Conservation (phyloP, 1,140 invertebrate species). For the Tenebrio molitor region DNA sequence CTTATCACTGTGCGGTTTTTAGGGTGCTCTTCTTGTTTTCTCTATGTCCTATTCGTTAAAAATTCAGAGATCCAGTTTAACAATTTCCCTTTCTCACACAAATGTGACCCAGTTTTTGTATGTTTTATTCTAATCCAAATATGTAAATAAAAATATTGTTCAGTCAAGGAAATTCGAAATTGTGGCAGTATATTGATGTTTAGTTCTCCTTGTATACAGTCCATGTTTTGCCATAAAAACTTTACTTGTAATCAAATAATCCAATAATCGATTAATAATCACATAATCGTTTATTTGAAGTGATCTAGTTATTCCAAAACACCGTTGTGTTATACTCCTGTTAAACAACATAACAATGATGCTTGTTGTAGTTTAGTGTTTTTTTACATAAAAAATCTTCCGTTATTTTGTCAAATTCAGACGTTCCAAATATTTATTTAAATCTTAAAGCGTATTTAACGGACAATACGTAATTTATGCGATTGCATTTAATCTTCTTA, state of each 20-base stretch:
- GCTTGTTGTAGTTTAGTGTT: neutral
- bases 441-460: slow-evolving; percentile 10
- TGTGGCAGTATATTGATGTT: no score
- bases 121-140: no score
- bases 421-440: slow-evolving; percentile 29
- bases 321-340: slow-evolving; percentile 7
- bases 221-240: neutral
- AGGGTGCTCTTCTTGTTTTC: no score
- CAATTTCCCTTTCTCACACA: no score
- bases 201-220: no score
- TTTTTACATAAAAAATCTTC: slow-evolving; percentile 8
- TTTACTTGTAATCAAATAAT: neutral
- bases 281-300: neutral
- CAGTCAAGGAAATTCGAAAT: no score
- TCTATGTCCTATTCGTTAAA: no score
- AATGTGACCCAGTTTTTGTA: no score
- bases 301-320: neutral
- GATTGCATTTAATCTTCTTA: slow-evolving; percentile 24
- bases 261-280: neutral
- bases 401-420: slow-evolving; percentile 31
- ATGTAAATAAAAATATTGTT: no score
- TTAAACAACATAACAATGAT: no score
- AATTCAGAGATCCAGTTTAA: no score
- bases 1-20: no score
- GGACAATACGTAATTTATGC: slow-evolving; percentile 32